Evolutionary conservation across 2,888 invertebrate species (phyloP).

Genomic region (Meteorus cinctellus): DNA sequence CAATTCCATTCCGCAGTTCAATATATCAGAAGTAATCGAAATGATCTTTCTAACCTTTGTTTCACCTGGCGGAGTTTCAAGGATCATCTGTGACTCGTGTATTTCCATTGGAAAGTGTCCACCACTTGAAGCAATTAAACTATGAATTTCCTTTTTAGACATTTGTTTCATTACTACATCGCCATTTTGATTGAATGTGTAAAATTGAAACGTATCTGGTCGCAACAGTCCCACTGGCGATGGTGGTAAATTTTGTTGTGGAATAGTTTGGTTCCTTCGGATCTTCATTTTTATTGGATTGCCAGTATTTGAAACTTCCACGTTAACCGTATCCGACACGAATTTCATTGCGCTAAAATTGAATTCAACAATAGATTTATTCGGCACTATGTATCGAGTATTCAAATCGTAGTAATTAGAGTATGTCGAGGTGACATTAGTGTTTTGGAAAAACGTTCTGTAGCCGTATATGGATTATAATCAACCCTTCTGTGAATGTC

Average conservation of each 20-base stretch:
- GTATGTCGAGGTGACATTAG: too few relatives aligned
- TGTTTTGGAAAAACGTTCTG: too few relatives aligned
- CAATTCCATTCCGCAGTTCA: neutral
- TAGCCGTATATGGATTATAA: too few relatives aligned
- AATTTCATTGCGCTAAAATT: constrained; percentile 78
- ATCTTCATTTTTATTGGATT: constrained; percentile 75
- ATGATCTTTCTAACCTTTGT: constrained; percentile 58
- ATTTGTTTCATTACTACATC: constrained; percentile 87
- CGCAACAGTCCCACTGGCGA: constrained; percentile 87
- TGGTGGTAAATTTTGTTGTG: constrained; percentile 72
- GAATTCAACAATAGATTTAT: constrained; percentile 25
- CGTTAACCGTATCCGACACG: constrained; percentile 77
- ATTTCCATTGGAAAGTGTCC: constrained; percentile 69
- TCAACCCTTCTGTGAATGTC: too few relatives aligned
- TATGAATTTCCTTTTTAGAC: constrained; percentile 89
- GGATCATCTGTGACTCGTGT: constrained; percentile 62
- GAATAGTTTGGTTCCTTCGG: constrained; percentile 76
- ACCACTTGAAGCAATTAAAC: constrained; percentile 88
- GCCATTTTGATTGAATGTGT: constrained; percentile 89
- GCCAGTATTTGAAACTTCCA: constrained; percentile 77
- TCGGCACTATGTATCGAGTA: neutral
- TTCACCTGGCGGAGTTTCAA: constrained; percentile 58
- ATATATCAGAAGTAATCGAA: neutral
- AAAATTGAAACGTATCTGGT: constrained; percentile 90
- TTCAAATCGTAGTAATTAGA: too few relatives aligned